phyloP scores from a whole-genome alignment of 2,888 invertebrate species.

The Phragmatobia fuliginosa region DNA sequence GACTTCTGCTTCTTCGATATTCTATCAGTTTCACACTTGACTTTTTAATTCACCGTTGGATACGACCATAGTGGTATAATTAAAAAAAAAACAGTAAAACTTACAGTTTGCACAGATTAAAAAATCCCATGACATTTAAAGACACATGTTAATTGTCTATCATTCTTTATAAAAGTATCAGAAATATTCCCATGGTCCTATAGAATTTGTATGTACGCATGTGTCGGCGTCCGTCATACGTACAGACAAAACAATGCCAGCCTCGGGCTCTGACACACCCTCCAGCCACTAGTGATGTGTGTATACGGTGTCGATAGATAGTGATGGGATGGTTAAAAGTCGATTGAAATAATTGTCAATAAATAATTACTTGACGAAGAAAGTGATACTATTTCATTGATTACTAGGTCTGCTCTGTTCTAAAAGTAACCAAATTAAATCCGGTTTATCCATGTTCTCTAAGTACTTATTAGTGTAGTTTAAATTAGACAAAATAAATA shows the following conservation, averaged over 20 bases:
- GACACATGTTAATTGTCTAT: conserved; percentile 28
- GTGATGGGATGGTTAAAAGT: not conserved
- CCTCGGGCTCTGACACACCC: conserved; percentile 81
- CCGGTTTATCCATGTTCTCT: too few species aligned
- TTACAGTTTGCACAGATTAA: not conserved
- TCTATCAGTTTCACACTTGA: not conserved
- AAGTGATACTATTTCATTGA: too few species aligned
- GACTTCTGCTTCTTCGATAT: not conserved
- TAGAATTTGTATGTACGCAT: conserved; percentile 48
- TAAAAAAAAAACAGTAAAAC: not conserved
- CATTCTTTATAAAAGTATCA: conserved; percentile 16
- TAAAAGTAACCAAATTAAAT: too few species aligned
- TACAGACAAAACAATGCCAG: conserved; percentile 83
- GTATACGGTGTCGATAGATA: conserved; percentile 40
- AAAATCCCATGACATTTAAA: conserved; percentile 12
- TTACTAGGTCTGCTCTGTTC: too few species aligned
- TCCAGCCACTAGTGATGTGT: conserved; percentile 69
- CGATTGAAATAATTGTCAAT: too few species aligned
- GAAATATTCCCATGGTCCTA: conserved; percentile 61
- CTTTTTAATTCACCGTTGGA: not conserved
- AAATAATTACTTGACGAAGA: too few species aligned
- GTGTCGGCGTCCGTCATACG: conserved; percentile 77
- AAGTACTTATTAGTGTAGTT: too few species aligned
- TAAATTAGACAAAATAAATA: too few species aligned
- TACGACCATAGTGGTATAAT: not conserved